A percentile compares a stretch with the other conserved stretches of the same genome.
Evolutionary conservation across 2,113 vertebrate species (phyloP).

Genomic region (Gopherus evgoodei): DNA sequence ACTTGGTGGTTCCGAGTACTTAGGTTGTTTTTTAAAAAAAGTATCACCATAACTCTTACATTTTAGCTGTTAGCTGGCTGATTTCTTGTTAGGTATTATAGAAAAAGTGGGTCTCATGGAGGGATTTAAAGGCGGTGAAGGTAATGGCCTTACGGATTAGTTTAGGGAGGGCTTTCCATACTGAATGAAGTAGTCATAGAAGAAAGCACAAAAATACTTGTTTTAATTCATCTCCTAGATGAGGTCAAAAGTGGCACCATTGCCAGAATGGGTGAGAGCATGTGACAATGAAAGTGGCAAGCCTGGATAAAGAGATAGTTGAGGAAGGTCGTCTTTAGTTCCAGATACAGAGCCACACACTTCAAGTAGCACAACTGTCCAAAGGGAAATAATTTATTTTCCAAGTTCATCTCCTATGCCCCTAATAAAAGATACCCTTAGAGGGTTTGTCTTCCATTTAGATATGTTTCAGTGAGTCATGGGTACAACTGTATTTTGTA

Average conservation of each 20-base stretch:
- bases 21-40: not conserved
- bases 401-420: not conserved
- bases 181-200: not conserved
- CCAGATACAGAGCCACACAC: fast-evolving
- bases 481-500: not conserved
- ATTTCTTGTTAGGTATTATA: not conserved
- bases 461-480: not conserved
- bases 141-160: not conserved
- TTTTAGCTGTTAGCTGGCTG: not conserved
- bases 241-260: not conserved
- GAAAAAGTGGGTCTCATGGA: not conserved
- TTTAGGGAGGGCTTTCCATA: not conserved
- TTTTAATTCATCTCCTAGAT: not conserved
- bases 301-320: not conserved
- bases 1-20: not conserved
- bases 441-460: not conserved
- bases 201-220: not conserved
- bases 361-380: not conserved
- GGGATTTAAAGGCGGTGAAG: not conserved
- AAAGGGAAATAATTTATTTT: not conserved
- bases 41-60: not conserved
- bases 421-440: not conserved
- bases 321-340: not conserved
- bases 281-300: not conserved
- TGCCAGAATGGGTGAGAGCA: not conserved